Conservation (phyloP, 2,113 vertebrate genomes). For the Muntiacus reevesi region DNA sequence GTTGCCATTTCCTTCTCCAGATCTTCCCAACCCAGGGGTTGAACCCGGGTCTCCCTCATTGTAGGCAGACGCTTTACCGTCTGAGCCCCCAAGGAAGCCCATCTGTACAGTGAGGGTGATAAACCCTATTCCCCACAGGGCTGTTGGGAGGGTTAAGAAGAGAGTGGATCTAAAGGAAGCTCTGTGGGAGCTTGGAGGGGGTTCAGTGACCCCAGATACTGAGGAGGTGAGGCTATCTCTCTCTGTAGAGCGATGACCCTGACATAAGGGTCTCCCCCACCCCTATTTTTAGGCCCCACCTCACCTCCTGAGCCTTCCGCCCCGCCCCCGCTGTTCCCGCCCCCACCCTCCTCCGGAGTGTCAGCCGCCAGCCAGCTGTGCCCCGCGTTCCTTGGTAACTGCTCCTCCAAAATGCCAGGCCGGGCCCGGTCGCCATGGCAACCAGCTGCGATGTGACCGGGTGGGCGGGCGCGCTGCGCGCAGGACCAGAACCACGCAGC, state of each 20-base stretch:
- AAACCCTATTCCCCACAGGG: background rate
- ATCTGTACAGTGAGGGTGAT: no score
- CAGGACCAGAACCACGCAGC: background rate
- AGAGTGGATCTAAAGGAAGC: background rate
- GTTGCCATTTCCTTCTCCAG: background rate
- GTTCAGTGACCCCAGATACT: background rate
- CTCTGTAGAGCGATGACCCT: fast-evolving
- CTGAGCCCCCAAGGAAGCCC: background rate
- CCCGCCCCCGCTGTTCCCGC: fast-evolving
- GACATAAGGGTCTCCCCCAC: fast-evolving
- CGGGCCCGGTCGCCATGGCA: constrained; percentile 52
- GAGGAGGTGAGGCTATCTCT: fast-evolving
- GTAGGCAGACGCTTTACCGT: background rate
- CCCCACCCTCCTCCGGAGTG: background rate
- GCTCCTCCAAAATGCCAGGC: background rate
- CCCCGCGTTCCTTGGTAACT: constrained; percentile 51
- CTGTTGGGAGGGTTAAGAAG: background rate
- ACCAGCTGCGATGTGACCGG: background rate
- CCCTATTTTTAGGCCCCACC: background rate
- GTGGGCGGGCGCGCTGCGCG: fast-evolving
- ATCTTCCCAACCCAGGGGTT: background rate
- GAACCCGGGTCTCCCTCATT: background rate
- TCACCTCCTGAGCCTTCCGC: background rate
- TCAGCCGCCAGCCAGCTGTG: background rate
- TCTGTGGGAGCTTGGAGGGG: fast-evolving